These are phyloP conservation scores for Athene cunicularia DNA, from an alignment of 2,113 vertebrate species.

Conservation along the genomic window DNA sequence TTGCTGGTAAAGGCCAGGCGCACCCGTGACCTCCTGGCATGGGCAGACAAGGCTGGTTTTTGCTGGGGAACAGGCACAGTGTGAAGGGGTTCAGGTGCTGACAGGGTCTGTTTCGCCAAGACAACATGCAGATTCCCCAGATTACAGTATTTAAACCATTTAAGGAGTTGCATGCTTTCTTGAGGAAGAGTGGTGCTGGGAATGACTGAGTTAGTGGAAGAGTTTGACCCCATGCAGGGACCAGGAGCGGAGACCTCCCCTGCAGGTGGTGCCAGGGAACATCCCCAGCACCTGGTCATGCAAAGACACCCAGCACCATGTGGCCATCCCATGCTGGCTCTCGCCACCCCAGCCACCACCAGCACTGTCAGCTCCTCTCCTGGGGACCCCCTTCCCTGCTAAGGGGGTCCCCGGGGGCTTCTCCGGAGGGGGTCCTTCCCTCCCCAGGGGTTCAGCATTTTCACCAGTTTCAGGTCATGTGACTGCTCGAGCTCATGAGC, in stretches of 20 bases:
- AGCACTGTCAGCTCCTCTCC: neutral
- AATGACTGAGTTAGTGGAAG: neutral
- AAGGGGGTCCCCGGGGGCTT: neutral
- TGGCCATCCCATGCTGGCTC: accelerated
- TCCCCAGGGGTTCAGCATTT: neutral
- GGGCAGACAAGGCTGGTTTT: neutral
- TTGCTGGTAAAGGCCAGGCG: neutral
- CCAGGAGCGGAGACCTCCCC: neutral
- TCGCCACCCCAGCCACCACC: accelerated
- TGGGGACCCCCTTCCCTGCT: neutral
- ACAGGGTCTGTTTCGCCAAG: neutral
- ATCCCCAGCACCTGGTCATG: accelerated
- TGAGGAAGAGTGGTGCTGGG: neutral
- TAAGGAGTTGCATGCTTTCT: neutral
- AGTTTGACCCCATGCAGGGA: accelerated
- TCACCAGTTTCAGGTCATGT: neutral
- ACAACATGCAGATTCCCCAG: neutral
- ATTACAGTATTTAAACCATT: neutral
- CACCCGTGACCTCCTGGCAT: neutral
- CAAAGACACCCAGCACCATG: neutral
- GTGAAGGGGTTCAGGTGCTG: neutral
- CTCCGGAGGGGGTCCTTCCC: neutral
- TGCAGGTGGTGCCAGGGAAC: neutral
- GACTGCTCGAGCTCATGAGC: neutral
- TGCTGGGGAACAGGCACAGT: accelerated